phyloP scores from a whole-genome alignment of 2,797 vertebrate species.

The Myotis vivesi region DNA sequence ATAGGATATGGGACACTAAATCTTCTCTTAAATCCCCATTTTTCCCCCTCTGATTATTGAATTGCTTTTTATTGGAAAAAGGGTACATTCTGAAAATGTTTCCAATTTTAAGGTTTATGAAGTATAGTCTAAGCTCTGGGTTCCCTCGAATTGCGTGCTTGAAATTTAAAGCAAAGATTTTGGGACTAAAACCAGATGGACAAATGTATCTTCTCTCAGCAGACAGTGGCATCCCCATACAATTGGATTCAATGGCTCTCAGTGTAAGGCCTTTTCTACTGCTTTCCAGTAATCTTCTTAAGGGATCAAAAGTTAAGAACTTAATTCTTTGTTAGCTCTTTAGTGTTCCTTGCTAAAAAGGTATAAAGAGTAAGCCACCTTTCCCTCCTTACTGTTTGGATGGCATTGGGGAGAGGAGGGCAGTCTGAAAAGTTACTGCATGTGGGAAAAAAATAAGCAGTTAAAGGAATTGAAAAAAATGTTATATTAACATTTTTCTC shows the following conservation, averaged over 20 bases:
- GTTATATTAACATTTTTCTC: not conserved
- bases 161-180: slow-evolving; percentile 3
- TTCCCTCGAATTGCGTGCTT: not conserved
- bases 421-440: not conserved
- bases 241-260: not conserved
- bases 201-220: not conserved
- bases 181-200: not conserved
- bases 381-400: not conserved
- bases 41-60: not conserved
- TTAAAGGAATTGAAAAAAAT: not conserved
- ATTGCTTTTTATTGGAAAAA: not conserved
- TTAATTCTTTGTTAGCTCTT: not conserved
- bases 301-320: slow-evolving; percentile 28
- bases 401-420: not conserved
- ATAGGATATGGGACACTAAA: not conserved
- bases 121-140: not conserved
- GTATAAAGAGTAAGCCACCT: not conserved
- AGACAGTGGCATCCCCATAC: not conserved
- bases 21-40: not conserved
- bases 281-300: slow-evolving; percentile 1
- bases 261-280: not conserved
- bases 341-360: not conserved
- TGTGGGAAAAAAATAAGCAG: not conserved
- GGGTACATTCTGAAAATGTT: not conserved
- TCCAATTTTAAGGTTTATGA: not conserved